phyloP scores from a whole-genome alignment of 1,140 invertebrate species.

The Teleopsis dalmanni region DNA sequence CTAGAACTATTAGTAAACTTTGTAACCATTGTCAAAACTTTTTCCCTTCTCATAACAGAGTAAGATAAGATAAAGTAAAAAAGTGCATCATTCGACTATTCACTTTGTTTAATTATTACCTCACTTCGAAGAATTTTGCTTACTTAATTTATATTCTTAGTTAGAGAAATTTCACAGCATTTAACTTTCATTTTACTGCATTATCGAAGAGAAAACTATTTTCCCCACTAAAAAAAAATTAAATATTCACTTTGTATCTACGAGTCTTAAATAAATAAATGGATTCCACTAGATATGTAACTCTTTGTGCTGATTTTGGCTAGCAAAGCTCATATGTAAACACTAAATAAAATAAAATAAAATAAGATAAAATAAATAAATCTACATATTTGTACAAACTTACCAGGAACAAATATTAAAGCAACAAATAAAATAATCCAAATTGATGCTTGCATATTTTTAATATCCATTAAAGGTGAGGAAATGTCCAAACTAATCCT shows the following conservation, averaged over 20 bases:
- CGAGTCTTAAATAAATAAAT: neutral
- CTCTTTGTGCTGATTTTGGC: neutral
- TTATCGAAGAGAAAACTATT: neutral
- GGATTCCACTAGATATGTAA: neutral
- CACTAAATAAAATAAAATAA: neutral
- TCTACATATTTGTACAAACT: neutral
- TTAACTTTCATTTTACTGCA: no score
- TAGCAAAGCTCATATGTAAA: neutral
- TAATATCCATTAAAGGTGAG: slow-evolving; percentile 21
- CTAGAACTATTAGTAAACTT: no score
- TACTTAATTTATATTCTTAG: no score
- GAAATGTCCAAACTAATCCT: neutral
- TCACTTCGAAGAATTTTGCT: no score
- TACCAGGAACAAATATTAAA: slow-evolving; percentile 7
- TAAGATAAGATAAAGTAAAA: no score
- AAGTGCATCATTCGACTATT: no score
- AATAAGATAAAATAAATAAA: neutral
- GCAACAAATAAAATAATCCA: slow-evolving; percentile 17
- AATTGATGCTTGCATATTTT: slow-evolving; percentile 21
- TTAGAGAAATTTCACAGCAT: no score
- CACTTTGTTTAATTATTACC: no score
- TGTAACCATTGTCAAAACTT: no score
- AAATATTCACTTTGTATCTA: neutral
- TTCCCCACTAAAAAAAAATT: neutral
- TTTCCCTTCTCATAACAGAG: no score